A percentile compares a stretch with the other conserved stretches of the same genome.
phyloP scores from a whole-genome alignment of 2,797 vertebrate species.

The Anas capensis region DNA sequence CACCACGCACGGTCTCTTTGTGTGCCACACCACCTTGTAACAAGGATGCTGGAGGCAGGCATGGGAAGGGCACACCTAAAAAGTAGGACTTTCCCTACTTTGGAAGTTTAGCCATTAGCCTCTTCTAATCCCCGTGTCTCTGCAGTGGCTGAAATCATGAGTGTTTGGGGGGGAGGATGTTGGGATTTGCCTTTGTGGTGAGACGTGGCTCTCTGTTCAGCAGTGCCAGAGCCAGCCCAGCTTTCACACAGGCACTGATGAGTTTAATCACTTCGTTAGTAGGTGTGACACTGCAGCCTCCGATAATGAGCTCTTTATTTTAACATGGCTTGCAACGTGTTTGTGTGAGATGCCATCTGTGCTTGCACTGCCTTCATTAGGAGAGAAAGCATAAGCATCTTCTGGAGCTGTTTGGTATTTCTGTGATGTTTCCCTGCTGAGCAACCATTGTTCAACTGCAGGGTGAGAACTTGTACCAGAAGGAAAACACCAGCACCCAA shows the following conservation, averaged over 20 bases:
- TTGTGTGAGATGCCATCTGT: conserved; percentile 63
- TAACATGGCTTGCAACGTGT: background rate
- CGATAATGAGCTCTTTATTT: conserved; percentile 59
- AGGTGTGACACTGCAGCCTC: conserved; percentile 55
- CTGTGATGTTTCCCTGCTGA: conserved; percentile 34
- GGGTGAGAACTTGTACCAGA: background rate
- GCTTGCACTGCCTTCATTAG: conserved; percentile 42
- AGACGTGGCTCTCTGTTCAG: background rate
- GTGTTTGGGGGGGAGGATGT: no score
- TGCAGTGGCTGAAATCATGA: background rate
- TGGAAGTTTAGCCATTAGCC: background rate
- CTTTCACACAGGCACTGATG: conserved; percentile 34
- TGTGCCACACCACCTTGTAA: background rate
- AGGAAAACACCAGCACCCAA: background rate
- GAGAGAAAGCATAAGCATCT: background rate
- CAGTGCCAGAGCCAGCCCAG: conserved; percentile 1
- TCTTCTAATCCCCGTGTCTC: accelerated
- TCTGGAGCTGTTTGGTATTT: conserved; percentile 22
- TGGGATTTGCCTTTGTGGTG: background rate
- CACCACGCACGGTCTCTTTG: background rate
- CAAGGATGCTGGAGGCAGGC: background rate
- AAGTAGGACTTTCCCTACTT: no score
- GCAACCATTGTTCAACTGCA: conserved; percentile 8
- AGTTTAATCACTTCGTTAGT: conserved; percentile 68
- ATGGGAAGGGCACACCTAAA: background rate